A percentile compares a stretch with the other conserved stretches of the same genome.
phyloP scores from a whole-genome alignment of 23 tunicate species.

The Pegea sp. region DNA sequence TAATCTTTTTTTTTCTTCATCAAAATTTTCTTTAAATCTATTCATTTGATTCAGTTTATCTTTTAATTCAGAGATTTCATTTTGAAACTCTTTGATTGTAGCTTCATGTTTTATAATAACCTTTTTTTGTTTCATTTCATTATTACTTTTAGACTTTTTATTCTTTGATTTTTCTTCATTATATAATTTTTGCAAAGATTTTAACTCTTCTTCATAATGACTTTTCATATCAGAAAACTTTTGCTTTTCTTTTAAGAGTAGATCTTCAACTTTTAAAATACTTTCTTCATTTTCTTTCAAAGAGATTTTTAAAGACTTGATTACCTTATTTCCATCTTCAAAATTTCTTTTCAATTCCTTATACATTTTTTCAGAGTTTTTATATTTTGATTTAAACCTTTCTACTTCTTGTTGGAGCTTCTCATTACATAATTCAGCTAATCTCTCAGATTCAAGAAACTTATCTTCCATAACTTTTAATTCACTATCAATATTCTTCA shows the following conservation, averaged over 20 bases:
- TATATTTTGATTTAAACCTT: conserved; percentile 8
- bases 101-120: neutral
- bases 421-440: conserved; percentile 46
- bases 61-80: neutral
- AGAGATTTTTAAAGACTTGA: neutral
- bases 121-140: neutral
- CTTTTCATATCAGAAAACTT: neutral
- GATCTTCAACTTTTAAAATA: neutral
- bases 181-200: neutral
- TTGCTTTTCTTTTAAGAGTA: neutral
- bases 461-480: neutral
- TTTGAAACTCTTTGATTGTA: neutral
- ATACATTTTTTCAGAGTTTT: neutral
- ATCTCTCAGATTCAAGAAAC: conserved; percentile 12
- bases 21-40: neutral
- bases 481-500: neutral
- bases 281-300: neutral
- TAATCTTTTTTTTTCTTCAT: neutral
- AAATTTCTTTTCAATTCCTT: neutral
- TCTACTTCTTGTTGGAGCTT: conserved; percentile 53
- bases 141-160: neutral
- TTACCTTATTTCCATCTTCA: neutral
- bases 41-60: neutral
- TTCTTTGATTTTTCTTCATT: neutral
- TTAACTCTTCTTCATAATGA: neutral